Evolutionary conservation across 23 tunicate species (phyloP).

Genomic region (Trididemnum clinides): DNA sequence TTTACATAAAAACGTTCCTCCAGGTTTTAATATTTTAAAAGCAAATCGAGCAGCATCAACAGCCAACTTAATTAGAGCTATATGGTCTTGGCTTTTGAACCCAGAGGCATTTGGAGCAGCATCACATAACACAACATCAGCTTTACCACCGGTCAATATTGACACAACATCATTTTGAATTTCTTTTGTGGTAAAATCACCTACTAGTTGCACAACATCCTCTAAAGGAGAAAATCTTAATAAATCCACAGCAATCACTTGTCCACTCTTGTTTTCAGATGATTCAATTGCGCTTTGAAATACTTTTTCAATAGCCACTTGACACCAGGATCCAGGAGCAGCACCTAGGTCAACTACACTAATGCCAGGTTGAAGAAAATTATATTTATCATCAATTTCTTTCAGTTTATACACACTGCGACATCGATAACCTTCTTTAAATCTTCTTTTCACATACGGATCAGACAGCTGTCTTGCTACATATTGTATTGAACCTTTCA

Average conservation of each 20-base stretch:
- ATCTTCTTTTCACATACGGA: constrained; percentile 78
- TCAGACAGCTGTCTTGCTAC: constrained; percentile 64
- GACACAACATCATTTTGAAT: constrained; percentile 49
- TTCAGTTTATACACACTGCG: constrained; percentile 82
- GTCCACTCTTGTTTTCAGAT: constrained; percentile 1
- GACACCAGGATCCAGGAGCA: constrained; percentile 98
- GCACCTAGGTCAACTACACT: constrained; percentile 76
- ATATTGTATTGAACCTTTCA: constrained; percentile 65
- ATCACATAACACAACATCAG: constrained; percentile 80
- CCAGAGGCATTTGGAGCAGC: constrained; percentile 86
- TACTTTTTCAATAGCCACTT: constrained; percentile 64
- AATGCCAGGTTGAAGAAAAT: constrained; percentile 62
- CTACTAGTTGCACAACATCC: constrained; percentile 48
- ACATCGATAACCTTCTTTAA: constrained; percentile 76
- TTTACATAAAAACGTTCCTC: constrained; percentile 66
- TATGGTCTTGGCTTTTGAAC: constrained; percentile 38
- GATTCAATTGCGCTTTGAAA: background rate
- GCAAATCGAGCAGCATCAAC: constrained; percentile 46
- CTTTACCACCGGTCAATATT: background rate
- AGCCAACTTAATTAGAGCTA: constrained; percentile 18
- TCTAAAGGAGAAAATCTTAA: constrained; percentile 55
- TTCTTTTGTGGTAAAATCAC: constrained; percentile 62
- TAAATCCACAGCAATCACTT: constrained; percentile 72
- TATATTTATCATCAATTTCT: constrained; percentile 75
- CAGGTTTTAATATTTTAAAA: constrained; percentile 42